Conservation (phyloP, 2,888 invertebrate genomes). For the Phyllotreta cruciferae region DNA sequence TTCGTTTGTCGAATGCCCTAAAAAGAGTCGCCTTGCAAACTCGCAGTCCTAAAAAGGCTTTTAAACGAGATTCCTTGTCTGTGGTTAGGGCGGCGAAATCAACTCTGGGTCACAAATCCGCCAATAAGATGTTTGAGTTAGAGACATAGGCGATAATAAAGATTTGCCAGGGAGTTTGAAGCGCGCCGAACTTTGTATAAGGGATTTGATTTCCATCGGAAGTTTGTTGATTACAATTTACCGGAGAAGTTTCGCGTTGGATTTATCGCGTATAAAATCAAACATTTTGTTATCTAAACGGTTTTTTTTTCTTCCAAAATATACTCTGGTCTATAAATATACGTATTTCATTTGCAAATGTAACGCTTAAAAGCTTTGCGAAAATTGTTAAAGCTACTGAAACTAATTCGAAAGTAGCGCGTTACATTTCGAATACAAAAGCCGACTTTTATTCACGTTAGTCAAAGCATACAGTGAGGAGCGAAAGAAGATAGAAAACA, state of each 20-base stretch:
- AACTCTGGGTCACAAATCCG: slow-evolving; percentile 46
- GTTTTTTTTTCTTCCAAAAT: too few relatives aligned
- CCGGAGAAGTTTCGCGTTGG: slow-evolving; percentile 45
- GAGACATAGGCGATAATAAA: slow-evolving; percentile 52
- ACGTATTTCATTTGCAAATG: too few relatives aligned
- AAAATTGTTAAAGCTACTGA: too few relatives aligned
- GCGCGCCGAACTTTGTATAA: slow-evolving; percentile 30
- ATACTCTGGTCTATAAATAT: too few relatives aligned
- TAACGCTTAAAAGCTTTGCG: too few relatives aligned
- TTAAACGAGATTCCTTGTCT: slow-evolving; percentile 42
- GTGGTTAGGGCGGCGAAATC: slow-evolving; percentile 41
- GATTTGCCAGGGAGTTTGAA: slow-evolving; percentile 48
- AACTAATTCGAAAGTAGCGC: too few relatives aligned
- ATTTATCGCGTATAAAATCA: slow-evolving; percentile 31
- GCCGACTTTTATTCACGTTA: slow-evolving; percentile 11
- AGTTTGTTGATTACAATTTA: slow-evolving; percentile 51
- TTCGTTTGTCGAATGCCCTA: slow-evolving; percentile 9
- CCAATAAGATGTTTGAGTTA: slow-evolving; percentile 54
- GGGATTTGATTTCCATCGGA: slow-evolving; percentile 48
- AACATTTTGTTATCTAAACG: too few relatives aligned
- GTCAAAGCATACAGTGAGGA: slow-evolving; percentile 13
- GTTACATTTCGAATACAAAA: not conserved
- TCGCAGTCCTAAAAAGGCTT: slow-evolving; percentile 34
- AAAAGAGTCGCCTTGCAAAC: slow-evolving; percentile 13
- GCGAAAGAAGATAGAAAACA: slow-evolving; percentile 28